Evolutionary conservation across 2,113 vertebrate genomes (phyloP).

Genomic region (Trematocara stigmaticum): DNA sequence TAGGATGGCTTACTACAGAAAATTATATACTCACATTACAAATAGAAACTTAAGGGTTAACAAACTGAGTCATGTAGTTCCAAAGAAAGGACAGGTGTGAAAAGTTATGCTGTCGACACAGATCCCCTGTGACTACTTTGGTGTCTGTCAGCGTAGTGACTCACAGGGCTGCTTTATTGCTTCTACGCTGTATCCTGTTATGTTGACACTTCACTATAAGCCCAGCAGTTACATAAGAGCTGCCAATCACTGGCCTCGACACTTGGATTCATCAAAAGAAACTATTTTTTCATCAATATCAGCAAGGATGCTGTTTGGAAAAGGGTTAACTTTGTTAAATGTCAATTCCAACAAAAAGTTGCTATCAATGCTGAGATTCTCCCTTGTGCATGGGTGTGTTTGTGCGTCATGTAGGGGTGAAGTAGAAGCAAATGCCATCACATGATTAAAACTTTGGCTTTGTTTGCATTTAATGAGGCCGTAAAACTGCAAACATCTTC

Average conservation of each 20-base stretch:
- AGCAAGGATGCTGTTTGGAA: neutral
- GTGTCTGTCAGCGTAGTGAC: neutral
- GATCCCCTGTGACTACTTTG: neutral
- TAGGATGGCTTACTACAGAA: neutral
- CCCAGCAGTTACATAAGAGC: neutral
- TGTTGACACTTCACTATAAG: neutral
- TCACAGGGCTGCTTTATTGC: neutral
- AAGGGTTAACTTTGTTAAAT: neutral
- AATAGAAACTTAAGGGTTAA: neutral
- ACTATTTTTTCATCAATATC: neutral
- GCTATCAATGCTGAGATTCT: neutral
- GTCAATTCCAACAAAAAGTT: neutral
- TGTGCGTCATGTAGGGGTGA: neutral
- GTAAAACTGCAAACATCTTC: neutral
- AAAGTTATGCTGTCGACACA: neutral
- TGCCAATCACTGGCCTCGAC: neutral
- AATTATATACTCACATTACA: neutral
- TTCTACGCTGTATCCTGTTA: neutral
- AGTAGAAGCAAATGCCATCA: neutral
- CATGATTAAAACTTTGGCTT: neutral
- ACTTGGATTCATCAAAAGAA: neutral
- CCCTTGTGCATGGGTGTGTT: neutral
- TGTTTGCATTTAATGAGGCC: neutral
- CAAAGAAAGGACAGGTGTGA: neutral
- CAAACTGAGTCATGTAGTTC: neutral